phyloP scores from a whole-genome alignment of 2,113 vertebrate species.

The Galbula dea region DNA sequence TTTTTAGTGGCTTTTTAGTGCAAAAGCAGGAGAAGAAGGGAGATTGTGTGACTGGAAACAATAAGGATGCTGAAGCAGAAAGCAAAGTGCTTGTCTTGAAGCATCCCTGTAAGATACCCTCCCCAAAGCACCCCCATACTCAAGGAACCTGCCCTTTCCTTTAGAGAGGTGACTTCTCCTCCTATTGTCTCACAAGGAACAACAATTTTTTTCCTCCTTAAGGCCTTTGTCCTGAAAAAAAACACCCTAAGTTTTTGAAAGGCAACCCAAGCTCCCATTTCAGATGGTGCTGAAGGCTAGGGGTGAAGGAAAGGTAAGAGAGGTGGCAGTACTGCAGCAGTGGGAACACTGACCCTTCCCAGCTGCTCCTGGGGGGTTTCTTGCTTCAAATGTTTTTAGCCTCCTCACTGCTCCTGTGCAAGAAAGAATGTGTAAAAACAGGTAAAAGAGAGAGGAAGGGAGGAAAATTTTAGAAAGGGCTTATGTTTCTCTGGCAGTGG shows the following conservation, averaged over 20 bases:
- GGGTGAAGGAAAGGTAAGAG: background rate
- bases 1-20: background rate
- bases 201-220: background rate
- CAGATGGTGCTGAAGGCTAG: background rate
- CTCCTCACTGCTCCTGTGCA: background rate
- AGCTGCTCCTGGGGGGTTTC: background rate
- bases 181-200: background rate
- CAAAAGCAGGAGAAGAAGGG: background rate
- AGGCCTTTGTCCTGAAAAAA: background rate
- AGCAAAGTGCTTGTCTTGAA: background rate
- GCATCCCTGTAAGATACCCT: background rate
- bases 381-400: background rate
- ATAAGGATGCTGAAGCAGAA: background rate
- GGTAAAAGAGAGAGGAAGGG: background rate
- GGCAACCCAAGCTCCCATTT: background rate
- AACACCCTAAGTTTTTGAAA: background rate
- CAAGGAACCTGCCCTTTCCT: background rate
- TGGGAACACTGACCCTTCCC: background rate
- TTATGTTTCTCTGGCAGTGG: background rate
- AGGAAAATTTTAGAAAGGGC: accelerated
- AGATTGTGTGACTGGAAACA: background rate
- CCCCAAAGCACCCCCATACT: background rate
- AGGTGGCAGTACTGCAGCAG: accelerated
- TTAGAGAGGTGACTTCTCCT: background rate
- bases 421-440: background rate